Conservation (phyloP, 2,113 vertebrate genomes). For the Pelecanoides urinatrix region DNA sequence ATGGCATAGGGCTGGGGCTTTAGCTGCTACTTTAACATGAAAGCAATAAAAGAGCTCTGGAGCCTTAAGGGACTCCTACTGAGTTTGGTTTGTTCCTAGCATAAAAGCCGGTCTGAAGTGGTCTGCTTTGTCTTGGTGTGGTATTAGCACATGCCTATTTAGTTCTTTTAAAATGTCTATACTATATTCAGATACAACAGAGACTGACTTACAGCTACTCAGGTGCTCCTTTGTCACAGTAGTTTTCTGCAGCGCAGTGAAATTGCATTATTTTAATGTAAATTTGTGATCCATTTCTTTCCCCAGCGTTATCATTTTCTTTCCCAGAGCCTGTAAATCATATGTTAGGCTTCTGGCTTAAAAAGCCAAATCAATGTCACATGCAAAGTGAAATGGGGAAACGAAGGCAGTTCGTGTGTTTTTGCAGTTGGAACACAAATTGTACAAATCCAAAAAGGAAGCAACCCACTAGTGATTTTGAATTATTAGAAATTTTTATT, state of each 20-base stretch:
- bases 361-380: slow-evolving; percentile 24
- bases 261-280: slow-evolving; percentile 15
- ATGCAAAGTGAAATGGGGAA: not conserved
- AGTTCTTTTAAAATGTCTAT: not conserved
- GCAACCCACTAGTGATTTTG: not conserved
- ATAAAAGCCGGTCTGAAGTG: slow-evolving; percentile 1
- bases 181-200: not conserved
- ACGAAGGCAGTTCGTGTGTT: not conserved
- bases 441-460: not conserved
- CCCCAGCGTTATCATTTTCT: slow-evolving; percentile 20
- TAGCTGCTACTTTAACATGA: not conserved
- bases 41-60: too few relatives aligned
- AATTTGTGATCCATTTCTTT: not conserved
- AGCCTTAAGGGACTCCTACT: not conserved
- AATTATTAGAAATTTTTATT: slow-evolving; percentile 22
- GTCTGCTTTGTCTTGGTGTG: not conserved
- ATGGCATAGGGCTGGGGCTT: not conserved
- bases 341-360: not conserved
- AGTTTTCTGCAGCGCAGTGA: not conserved
- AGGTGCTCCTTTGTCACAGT: not conserved
- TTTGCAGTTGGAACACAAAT: slow-evolving; percentile 22
- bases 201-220: not conserved
- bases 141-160: not conserved
- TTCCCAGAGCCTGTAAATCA: slow-evolving; percentile 40
- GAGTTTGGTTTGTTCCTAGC: not conserved